Conservation (phyloP, 2,113 vertebrate species). For the Dendropsophus ebraccatus region DNA sequence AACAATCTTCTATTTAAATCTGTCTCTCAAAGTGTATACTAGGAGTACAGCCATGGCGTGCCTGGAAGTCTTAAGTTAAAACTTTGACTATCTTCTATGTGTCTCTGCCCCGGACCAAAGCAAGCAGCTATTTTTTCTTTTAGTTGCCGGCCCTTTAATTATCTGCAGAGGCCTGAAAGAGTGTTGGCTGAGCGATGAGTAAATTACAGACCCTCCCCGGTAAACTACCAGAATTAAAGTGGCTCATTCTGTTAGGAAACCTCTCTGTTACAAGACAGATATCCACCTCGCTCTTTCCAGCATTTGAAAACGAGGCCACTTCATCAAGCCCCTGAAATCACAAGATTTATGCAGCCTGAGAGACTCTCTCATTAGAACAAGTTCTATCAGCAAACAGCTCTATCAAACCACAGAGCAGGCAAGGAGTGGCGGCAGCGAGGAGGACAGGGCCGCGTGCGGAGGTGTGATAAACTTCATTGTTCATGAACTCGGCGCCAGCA, state of each 20-base stretch:
- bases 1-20: too few relatives aligned
- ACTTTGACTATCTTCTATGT: too few relatives aligned
- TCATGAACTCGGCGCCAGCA: not conserved
- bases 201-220: not conserved
- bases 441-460: not conserved
- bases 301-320: slow-evolving; percentile 44
- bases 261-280: slow-evolving; percentile 47
- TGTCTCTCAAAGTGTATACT: too few relatives aligned
- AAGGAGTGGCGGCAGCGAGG: not conserved
- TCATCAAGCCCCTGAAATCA: slow-evolving; percentile 44
- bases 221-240: slow-evolving; percentile 23
- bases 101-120: too few relatives aligned
- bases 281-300: slow-evolving; percentile 18
- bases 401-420: slow-evolving; percentile 1
- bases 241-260: slow-evolving; percentile 28
- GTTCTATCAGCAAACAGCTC: slow-evolving; percentile 47
- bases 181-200: not conserved
- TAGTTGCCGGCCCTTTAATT: not conserved
- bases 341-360: slow-evolving; percentile 37
- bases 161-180: not conserved
- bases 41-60: too few relatives aligned
- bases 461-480: slow-evolving; percentile 16
- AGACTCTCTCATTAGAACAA: slow-evolving; percentile 31
- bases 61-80: too few relatives aligned
- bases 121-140: not conserved